phyloP scores from a whole-genome alignment of 2,797 vertebrate genomes.

The Spheniscus humboldti region DNA sequence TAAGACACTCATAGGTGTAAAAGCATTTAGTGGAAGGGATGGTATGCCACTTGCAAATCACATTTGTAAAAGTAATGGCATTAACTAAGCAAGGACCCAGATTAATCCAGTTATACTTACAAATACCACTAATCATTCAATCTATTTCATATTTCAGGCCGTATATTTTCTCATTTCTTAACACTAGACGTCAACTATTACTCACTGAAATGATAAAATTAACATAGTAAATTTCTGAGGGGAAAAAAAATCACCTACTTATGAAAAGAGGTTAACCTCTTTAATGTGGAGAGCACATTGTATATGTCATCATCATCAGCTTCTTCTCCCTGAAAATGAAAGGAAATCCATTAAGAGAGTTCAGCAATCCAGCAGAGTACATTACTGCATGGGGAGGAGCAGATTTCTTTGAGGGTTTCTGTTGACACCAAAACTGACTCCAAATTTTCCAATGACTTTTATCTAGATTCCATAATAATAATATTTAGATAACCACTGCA shows the following conservation, averaged over 20 bases:
- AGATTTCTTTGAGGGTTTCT: background rate
- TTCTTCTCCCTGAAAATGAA: conserved; percentile 87
- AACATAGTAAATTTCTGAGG: background rate
- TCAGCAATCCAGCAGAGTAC: background rate
- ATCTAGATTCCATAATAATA: background rate
- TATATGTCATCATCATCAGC: conserved; percentile 98
- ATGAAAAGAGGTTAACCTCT: conserved; percentile 97
- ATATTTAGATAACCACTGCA: background rate
- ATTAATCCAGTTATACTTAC: background rate
- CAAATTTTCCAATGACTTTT: background rate
- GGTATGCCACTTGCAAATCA: background rate
- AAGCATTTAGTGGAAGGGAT: background rate
- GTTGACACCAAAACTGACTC: background rate
- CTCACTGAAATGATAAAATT: background rate
- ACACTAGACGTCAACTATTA: background rate
- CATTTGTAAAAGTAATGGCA: background rate
- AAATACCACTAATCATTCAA: background rate
- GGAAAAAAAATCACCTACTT: conserved; percentile 80
- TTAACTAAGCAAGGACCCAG: background rate
- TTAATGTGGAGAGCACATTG: conserved; percentile 95
- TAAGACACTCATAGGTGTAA: background rate
- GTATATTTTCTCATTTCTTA: background rate
- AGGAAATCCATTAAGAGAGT: background rate
- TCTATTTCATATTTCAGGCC: background rate
- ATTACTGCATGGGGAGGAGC: background rate